Conservation (phyloP, 2,113 vertebrate species). For the Bufo gargarizans region DNA sequence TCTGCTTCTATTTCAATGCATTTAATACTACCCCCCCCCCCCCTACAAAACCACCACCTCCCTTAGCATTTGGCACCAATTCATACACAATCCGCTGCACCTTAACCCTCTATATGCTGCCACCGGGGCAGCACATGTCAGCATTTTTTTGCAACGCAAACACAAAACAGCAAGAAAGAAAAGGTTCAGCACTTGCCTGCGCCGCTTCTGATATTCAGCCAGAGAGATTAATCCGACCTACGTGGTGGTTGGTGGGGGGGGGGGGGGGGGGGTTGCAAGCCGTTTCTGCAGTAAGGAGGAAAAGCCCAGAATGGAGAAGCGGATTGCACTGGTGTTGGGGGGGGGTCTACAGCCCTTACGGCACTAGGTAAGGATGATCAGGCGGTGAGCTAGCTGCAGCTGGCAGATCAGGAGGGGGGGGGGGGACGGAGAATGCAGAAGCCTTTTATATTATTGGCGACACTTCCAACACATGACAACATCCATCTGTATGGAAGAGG, state of each 20-base stretch:
- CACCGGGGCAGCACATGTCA: neutral
- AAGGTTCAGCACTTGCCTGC: constrained; percentile 78
- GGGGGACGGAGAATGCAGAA: constrained; percentile 74
- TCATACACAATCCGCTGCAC: constrained; percentile 23
- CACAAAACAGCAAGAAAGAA: neutral
- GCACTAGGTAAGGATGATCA: constrained; percentile 70
- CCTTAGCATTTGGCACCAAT: constrained; percentile 27
- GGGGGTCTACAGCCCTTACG: constrained; percentile 75
- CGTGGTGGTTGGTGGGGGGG: constrained; percentile 64
- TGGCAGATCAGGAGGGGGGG: constrained; percentile 73
- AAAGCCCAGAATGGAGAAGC: constrained; percentile 65
- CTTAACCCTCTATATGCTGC: constrained; percentile 3
- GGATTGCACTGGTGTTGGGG: constrained; percentile 68
- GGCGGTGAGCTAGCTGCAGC: constrained; percentile 74
- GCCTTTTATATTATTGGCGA: constrained; percentile 88
- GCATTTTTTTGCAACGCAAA: neutral
- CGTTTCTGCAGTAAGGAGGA: constrained; percentile 77
- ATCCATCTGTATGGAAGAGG: constrained; percentile 86
- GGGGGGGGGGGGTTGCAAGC: neutral
- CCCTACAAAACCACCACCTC: too few relatives aligned
- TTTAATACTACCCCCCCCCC: constrained; percentile 18
- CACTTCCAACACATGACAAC: constrained; percentile 92
- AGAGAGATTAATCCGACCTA: constrained; percentile 85
- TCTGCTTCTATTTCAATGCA: constrained; percentile 22
- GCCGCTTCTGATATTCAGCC: constrained; percentile 74